These are phyloP conservation scores for Aphelenchoides bicaudatus DNA, from an alignment of 2,888 invertebrate species.

Conservation along the genomic window DNA sequence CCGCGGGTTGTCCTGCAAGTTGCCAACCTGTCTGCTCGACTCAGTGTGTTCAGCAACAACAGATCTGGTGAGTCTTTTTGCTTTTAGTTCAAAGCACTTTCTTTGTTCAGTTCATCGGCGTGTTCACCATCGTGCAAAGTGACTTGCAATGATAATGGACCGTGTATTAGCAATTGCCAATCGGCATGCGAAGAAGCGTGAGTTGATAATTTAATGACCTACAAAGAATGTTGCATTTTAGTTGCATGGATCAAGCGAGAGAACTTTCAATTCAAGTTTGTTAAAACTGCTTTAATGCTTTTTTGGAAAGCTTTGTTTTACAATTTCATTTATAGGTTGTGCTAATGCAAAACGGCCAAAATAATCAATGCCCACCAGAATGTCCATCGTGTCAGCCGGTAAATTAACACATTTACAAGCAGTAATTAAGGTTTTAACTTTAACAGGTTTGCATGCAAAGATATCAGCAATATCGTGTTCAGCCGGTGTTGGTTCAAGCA, in stretches of 20 bases:
- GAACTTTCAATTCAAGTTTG: slow-evolving; percentile 25
- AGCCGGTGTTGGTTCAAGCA: slow-evolving; percentile 1
- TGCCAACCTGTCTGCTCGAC: slow-evolving; percentile 45
- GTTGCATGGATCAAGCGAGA: slow-evolving; percentile 30
- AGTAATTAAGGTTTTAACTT: slow-evolving; percentile 16
- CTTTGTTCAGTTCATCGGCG: neutral
- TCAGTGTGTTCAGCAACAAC: slow-evolving; percentile 39
- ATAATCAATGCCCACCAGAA: slow-evolving; percentile 15
- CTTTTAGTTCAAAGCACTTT: neutral
- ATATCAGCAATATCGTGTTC: slow-evolving; percentile 5
- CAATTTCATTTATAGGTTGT: slow-evolving; percentile 16
- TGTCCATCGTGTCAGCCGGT: slow-evolving; percentile 19
- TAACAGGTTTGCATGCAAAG: slow-evolving; percentile 16
- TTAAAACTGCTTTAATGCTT: neutral
- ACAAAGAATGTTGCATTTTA: too few relatives aligned
- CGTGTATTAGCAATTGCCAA: slow-evolving; percentile 44
- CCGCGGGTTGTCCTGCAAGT: neutral
- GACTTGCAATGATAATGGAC: slow-evolving; percentile 46
- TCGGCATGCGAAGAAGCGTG: slow-evolving; percentile 27
- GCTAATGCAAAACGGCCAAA: slow-evolving; percentile 10
- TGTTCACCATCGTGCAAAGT: slow-evolving; percentile 42
- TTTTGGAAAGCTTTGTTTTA: neutral
- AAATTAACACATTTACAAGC: too few relatives aligned
- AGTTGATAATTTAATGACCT: too few relatives aligned
- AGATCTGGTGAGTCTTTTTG: slow-evolving; percentile 13